A percentile compares a stretch with the other conserved stretches of the same genome.
Evolutionary conservation across 2,113 vertebrate species (phyloP).

Genomic region (Cromileptes altivelis): DNA sequence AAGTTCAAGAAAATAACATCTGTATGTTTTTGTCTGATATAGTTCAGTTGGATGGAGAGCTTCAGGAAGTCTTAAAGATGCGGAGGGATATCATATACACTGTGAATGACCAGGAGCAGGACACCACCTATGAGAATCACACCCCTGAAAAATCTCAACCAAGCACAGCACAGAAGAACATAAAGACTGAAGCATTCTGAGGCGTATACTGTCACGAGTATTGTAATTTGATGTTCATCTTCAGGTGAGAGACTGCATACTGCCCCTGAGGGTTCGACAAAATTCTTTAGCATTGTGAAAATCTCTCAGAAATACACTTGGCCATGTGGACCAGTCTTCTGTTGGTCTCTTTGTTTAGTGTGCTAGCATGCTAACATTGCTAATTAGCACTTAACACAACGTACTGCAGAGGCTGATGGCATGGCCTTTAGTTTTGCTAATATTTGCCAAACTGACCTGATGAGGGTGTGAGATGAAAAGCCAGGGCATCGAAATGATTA

Average conservation of each 20-base stretch:
- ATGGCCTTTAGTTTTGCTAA: not conserved
- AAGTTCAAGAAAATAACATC: not conserved
- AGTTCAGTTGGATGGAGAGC: slow-evolving; percentile 33
- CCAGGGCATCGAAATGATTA: not conserved
- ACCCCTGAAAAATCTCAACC: not conserved
- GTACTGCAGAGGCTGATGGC: not conserved
- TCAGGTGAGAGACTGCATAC: not conserved
- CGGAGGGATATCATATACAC: slow-evolving; percentile 4
- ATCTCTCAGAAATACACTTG: not conserved
- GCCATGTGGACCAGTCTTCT: not conserved
- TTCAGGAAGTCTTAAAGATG: not conserved
- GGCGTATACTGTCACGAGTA: not conserved
- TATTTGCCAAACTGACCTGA: not conserved
- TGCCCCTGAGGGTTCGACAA: not conserved
- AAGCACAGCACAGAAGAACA: not conserved
- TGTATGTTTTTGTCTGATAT: slow-evolving; percentile 9
- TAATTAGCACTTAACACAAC: not conserved
- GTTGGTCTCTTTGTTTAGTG: not conserved
- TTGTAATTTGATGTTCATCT: not conserved
- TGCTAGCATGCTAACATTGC: not conserved
- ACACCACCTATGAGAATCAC: not conserved
- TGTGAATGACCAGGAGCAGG: not conserved
- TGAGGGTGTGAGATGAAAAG: not conserved
- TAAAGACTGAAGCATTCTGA: not conserved
- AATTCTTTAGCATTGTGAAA: not conserved